Evolutionary conservation across 2,797 vertebrate genomes (phyloP).

Genomic region (Chromis chromis): DNA sequence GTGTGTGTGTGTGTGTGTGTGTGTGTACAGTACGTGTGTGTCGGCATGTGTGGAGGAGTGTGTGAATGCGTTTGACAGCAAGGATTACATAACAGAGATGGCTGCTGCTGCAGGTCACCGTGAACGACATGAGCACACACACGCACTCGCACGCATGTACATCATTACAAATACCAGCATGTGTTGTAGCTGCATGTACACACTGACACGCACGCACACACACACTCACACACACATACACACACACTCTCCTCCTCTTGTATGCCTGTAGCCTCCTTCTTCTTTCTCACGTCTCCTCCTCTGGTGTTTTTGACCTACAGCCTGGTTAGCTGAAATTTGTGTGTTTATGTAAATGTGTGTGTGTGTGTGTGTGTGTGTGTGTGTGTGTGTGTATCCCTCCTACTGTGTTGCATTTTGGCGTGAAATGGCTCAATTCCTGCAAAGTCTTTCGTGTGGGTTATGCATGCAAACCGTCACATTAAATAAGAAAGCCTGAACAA

Average conservation of each 20-base stretch:
- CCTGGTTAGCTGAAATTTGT: conserved; percentile 1
- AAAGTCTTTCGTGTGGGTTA: conserved; percentile 11
- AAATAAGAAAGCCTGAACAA: conserved; percentile 16
- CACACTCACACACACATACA: neutral
- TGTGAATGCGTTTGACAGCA: conserved; percentile 69
- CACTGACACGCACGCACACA: conserved; percentile 1
- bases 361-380: too few relatives aligned
- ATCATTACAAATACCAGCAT: conserved; percentile 57
- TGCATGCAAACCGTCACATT: conserved; percentile 31
- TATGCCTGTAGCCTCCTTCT: neutral
- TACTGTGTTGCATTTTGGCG: conserved; percentile 20
- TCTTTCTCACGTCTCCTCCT: conserved; percentile 1
- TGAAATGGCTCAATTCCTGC: conserved; percentile 20
- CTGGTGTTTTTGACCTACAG: conserved; percentile 13
- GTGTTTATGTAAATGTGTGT: too few relatives aligned
- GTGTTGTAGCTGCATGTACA: conserved; percentile 22
- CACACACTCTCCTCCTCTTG: neutral
- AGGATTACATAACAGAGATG: conserved; percentile 72
- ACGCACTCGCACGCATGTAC: conserved; percentile 43
- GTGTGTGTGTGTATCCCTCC: neutral
- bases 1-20: conserved; percentile 25
- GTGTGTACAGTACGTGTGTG: conserved; percentile 7
- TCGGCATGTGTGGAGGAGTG: conserved; percentile 53
- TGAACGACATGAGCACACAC: conserved; percentile 61
- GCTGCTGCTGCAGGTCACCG: conserved; percentile 72